A percentile compares a stretch with the other conserved stretches of the same genome.
phyloP scores from a whole-genome alignment of 2,113 vertebrate genomes.

The Chaetodon trifascialis region DNA sequence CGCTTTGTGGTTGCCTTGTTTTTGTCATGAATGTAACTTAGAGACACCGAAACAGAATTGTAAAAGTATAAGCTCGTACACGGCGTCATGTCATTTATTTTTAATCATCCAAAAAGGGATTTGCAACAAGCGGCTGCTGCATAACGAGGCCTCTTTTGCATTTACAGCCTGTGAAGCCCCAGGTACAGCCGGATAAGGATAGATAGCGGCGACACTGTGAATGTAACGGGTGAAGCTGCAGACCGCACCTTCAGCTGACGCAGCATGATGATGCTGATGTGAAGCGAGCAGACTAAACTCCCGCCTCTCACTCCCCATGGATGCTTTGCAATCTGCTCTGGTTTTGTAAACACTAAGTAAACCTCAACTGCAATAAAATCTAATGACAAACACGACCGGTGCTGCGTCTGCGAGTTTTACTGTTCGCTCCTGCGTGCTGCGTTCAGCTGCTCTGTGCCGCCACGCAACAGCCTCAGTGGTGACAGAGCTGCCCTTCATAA shows the following conservation, averaged over 20 bases:
- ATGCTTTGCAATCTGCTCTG: slow-evolving; percentile 68
- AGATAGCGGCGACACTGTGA: slow-evolving; percentile 52
- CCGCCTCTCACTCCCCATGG: slow-evolving; percentile 50
- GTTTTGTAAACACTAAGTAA: slow-evolving; percentile 78
- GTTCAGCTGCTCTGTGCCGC: not conserved
- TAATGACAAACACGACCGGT: slow-evolving; percentile 51
- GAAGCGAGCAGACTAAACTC: slow-evolving; percentile 36
- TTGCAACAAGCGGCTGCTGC: slow-evolving; percentile 38
- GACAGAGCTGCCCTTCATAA: not conserved
- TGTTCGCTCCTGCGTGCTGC: not conserved
- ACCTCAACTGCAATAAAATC: slow-evolving; percentile 83
- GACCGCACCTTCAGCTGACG: slow-evolving; percentile 42
- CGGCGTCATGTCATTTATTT: slow-evolving; percentile 43
- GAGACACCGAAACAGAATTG: slow-evolving; percentile 48
- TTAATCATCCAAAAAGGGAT: slow-evolving; percentile 26
- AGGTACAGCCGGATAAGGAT: slow-evolving; percentile 22
- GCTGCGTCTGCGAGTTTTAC: slow-evolving; percentile 34
- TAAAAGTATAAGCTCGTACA: slow-evolving; percentile 42
- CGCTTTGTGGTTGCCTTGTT: slow-evolving; percentile 70
- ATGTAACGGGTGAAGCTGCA: slow-evolving; percentile 66
- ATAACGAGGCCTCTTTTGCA: not conserved
- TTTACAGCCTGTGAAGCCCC: slow-evolving; percentile 31
- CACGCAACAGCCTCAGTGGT: not conserved
- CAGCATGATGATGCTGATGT: slow-evolving; percentile 29
- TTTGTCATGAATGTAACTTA: slow-evolving; percentile 75